Percentiles rank a stretch among this genome's conserved stretches.
Conservation (phyloP, 2,113 vertebrate genomes). For the Albula goreensis region DNA sequence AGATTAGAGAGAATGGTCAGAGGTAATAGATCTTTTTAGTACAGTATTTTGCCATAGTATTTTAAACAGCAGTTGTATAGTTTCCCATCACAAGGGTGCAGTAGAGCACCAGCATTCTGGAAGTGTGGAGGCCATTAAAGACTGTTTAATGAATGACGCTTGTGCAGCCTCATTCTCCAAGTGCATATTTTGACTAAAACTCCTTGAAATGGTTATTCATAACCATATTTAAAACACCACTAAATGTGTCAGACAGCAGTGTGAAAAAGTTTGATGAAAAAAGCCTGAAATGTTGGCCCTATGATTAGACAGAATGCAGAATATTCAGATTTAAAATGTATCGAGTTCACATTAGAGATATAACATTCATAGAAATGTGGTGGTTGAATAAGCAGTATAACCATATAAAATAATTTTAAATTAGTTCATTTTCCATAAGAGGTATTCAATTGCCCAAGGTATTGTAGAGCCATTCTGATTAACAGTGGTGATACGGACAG, state of each 20-base stretch:
- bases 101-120: neutral
- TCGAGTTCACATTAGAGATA: neutral
- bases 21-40: neutral
- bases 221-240: neutral
- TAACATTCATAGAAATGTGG: neutral
- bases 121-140: neutral
- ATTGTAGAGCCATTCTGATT: neutral
- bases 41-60: no score
- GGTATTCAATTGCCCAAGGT: neutral
- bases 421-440: neutral
- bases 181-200: neutral
- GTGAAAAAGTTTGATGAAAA: neutral
- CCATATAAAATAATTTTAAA: neutral
- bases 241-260: neutral
- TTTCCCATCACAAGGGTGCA: slow-evolving; percentile 22
- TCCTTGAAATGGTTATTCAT: neutral
- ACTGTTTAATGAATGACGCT: no score
- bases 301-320: neutral
- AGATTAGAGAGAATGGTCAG: neutral
- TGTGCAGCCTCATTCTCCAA: neutral
- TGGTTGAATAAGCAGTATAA: neutral
- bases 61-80: slow-evolving; percentile 21
- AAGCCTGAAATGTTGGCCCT: neutral
- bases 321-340: neutral
- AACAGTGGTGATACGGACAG: neutral